phyloP scores from a whole-genome alignment of 2,888 invertebrate species.

The Cactoblastis cactorum region DNA sequence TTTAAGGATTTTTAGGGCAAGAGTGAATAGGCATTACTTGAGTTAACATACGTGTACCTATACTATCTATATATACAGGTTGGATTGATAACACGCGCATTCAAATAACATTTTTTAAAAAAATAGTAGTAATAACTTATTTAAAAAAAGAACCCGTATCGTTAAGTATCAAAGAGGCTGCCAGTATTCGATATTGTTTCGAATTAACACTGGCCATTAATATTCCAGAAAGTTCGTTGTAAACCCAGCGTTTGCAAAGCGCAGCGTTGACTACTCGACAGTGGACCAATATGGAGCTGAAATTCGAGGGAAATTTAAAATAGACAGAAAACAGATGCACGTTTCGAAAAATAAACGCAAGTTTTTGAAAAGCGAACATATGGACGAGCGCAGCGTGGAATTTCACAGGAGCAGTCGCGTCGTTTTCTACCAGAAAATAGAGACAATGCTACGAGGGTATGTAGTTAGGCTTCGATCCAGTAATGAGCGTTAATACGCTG shows the following conservation, averaged over 20 bases:
- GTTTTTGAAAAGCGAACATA: conserved; percentile 54
- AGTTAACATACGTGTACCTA: too few relatives aligned
- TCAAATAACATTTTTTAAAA: too few relatives aligned
- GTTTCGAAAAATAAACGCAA: conserved; percentile 53
- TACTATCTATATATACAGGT: too few relatives aligned
- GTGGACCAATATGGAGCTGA: conserved; percentile 37
- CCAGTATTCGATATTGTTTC: conserved; percentile 13
- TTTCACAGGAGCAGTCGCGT: conserved; percentile 82
- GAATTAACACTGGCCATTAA: conserved; percentile 32
- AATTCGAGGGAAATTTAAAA: conserved; percentile 47
- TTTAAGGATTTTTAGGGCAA: too few relatives aligned
- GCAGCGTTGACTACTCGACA: conserved; percentile 47
- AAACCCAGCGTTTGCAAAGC: conserved; percentile 74
- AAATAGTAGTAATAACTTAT: too few relatives aligned
- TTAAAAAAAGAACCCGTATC: too few relatives aligned
- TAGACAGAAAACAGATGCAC: conserved; percentile 70
- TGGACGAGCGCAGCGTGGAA: conserved; percentile 51
- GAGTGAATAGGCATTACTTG: too few relatives aligned
- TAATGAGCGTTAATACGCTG: background rate
- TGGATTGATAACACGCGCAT: too few relatives aligned
- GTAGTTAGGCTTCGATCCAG: conserved; percentile 33
- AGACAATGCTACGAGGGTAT: conserved; percentile 82
- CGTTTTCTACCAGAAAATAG: conserved; percentile 82
- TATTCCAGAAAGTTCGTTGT: conserved; percentile 64
- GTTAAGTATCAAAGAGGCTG: too few relatives aligned